phyloP scores from a whole-genome alignment of 2,888 invertebrate species.

The Auanema freiburgensis region DNA sequence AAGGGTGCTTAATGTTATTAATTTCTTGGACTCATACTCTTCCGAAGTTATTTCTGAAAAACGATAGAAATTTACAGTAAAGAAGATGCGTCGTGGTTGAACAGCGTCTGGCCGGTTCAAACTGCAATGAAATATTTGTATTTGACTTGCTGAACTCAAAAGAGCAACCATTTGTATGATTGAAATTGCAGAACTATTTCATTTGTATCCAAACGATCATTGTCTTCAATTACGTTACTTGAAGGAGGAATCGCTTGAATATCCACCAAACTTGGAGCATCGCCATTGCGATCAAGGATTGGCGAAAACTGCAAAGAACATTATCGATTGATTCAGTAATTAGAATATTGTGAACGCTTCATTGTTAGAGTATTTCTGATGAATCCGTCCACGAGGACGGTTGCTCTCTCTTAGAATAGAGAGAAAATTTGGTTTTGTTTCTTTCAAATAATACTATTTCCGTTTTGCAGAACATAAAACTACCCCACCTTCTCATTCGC shows the following conservation, averaged over 20 bases:
- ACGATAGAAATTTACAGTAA: conserved; percentile 69
- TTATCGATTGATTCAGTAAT: not conserved
- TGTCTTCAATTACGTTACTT: conserved; percentile 62
- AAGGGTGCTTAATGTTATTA: conserved; percentile 6
- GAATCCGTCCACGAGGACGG: no score
- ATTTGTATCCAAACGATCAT: conserved; percentile 66
- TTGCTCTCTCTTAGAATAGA: no score
- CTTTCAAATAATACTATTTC: no score
- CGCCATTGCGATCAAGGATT: conserved; percentile 65
- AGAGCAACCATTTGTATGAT: conserved; percentile 66
- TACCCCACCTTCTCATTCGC: no score
- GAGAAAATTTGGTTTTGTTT: no score
- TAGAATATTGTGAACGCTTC: no score
- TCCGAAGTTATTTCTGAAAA: conserved; percentile 68
- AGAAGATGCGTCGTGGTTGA: conserved; percentile 65
- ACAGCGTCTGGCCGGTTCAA: conserved; percentile 6
- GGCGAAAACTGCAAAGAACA: conserved; percentile 64
- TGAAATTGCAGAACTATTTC: conserved; percentile 68
- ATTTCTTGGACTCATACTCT: conserved; percentile 58
- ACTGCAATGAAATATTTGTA: conserved; percentile 20
- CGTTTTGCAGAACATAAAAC: no score
- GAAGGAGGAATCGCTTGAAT: conserved; percentile 50
- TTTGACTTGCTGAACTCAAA: conserved; percentile 12
- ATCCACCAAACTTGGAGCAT: conserved; percentile 66
- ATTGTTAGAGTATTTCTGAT: no score